Evolutionary conservation across 2,113 vertebrate species (phyloP), one percentile per base, ranked within the genome.

Genomic region (Marmota monax): DNA sequence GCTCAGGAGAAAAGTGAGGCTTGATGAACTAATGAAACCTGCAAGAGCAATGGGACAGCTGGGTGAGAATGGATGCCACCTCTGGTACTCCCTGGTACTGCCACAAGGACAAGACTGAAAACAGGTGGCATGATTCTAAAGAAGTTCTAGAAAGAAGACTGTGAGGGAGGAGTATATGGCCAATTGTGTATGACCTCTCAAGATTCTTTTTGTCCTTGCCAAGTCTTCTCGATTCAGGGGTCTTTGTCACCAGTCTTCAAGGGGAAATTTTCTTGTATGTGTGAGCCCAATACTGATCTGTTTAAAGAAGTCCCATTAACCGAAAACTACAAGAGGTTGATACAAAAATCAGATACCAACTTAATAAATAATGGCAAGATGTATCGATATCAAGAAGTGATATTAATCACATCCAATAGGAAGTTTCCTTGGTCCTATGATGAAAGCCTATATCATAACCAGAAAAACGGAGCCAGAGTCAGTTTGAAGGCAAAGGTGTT

Each of bases 111-210:
- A 2, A 0, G 51, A 4, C 61, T 9, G 37, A 17, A 27, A 22
- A 29, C 32, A 0, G 22, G 53, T 2, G 7, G 7, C 2, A 0
- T 12, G 27, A 9, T 3, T n/a, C 29, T 4, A 37, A 20, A 0
- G 5, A 37, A 13, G 51, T 39, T 25, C 39, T 11, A 56, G 17
- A 27, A 69, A 2, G 56, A 34, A 32, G 37, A 5, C n/a, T 5
- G 5, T 5, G 42, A 58, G 65, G 25, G 25, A 7, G 12, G 17
- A 0, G 12, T 0, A 3, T n/a, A 39, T 39, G 32, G 69, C 11
- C 67, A 7, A 5, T 12, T 22, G 8, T 34, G 8, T 7, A 48
- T 27, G n/a, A 4, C 16, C 65, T 63, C 65, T 13, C 56, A 0
- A 27, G 32, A 27, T 7, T 11, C 12, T n/a, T n/a, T 48, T 7